Evolutionary conservation across 2,888 invertebrate genomes (phyloP), one percentile per base, ranked within the genome.

Genomic region (Anoplius nigerrimus): DNA sequence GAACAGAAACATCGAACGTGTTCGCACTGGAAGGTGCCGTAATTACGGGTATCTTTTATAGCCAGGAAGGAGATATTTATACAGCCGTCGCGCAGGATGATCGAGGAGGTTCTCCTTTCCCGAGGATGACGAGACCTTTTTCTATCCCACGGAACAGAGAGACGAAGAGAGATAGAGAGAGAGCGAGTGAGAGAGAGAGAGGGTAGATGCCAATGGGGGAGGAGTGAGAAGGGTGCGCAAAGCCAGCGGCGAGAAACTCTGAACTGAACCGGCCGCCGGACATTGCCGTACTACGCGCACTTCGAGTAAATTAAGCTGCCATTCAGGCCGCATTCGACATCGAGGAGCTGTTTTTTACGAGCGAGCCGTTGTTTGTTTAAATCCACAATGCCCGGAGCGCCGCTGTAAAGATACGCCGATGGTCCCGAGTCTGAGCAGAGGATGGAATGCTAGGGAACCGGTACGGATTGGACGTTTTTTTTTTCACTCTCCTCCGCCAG

Each of bases 31-130:
- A 79, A 80, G 82, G 82, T 82, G 80, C 77, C 78, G 57, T 43
- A 58, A 58, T 58, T 58, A 58, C 46, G 57, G 45, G 57, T 58
- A 87, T 87, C 86, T 85, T 83, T 86, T 85, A 86, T 86, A 80
- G 81, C 78, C 83, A 84, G 83, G 82, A 84, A 84, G 79, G 79
- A 81, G 85, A 86, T 87, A 86, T 87, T 87, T 87, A 86, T 86
- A 85, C 87, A 87, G 86, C 84, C 86, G 85, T 84, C 84, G 81
- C 72, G 71, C 74, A 76, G 77, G 82, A 86, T 87, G 87, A 87
- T 87, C 84, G 84, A 87, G 84, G 84, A 84, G 85, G 80, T 79
- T 79, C 73, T 75, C 69, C 77, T 84, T 18, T 82, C 81, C 76
- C 74, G 68, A 77, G 75, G 72, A 84, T 86, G 86, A 86, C 84